Evolutionary conservation across 2,113 vertebrate species (phyloP), one percentile per base, ranked within the genome.

Genomic region (Tinamus guttatus): DNA sequence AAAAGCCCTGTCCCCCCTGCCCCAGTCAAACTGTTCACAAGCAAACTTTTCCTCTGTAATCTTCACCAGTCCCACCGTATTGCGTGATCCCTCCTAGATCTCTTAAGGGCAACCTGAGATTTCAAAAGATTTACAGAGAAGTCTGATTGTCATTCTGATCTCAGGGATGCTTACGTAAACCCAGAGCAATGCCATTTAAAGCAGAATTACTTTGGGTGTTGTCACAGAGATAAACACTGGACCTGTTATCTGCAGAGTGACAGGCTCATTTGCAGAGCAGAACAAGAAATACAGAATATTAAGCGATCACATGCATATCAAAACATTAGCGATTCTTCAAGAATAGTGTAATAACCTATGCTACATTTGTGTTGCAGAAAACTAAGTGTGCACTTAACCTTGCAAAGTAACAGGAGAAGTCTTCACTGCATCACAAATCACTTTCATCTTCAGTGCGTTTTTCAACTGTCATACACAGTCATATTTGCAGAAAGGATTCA

Each of bases 401-500:
- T 58, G 59, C 51, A 67, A 86, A 89, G 62, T 11, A 80, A 64
- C 93, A 97, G 58, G 87, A 92, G 88, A 68, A 89, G 54, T 54
- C 67, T 38, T 41, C 38, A 24, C 51, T 60, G 38, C 36, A 28
- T 40, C 92, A 92, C 81, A 75, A 77, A 63, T 80, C 82, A 85
- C 65, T 79, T 89, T 85, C 28, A 67, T 87, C 63, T 93, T 83
- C 54, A 62, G 83, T 82, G 70, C 15, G 40, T 85, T 85, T 95
- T 93, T 74, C 54, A 58, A 71, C 84, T 96, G 90, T 94, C 95
- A 94, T 94, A 96, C 77, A 56, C 36, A 73, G 83, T 87, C 95
- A 93, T 93, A 86, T 94, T 96, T 95, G 94, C 96, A 97, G 85
- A 80, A 86, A 96, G 87, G 93, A 97, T 96, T 95, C 76, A 79